Evolutionary conservation across 2,113 vertebrate species (phyloP).

Genomic region (Lagenorhynchus albirostris): DNA sequence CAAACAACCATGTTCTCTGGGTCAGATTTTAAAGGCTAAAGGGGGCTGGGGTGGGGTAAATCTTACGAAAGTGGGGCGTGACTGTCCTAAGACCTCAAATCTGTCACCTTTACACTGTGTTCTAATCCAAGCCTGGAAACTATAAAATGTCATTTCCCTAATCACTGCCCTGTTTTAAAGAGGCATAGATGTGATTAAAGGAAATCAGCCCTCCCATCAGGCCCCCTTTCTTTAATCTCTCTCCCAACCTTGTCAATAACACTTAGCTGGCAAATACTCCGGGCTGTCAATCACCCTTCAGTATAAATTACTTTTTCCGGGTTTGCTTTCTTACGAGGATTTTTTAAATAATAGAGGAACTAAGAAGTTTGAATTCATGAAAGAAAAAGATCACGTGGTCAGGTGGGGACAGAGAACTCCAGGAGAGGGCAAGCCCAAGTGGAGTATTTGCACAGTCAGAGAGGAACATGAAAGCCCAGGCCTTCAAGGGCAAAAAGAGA

Average conservation of each 20-base stretch:
- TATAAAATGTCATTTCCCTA: not conserved
- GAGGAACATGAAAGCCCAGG: not conserved
- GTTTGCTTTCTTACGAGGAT: not conserved
- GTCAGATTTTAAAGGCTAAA: not conserved
- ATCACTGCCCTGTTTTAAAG: not conserved
- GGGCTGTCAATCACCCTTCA: not conserved
- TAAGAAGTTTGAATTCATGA: not conserved
- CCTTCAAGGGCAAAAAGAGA: not conserved
- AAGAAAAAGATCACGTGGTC: not conserved
- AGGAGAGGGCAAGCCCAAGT: not conserved
- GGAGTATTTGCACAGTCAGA: not conserved
- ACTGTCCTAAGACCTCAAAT: not conserved
- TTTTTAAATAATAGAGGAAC: not conserved
- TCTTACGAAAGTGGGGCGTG: not conserved
- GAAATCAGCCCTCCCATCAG: not conserved
- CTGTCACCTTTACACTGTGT: fast-evolving
- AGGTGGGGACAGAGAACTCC: not conserved
- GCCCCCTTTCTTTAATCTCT: not conserved
- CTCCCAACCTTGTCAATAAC: not conserved
- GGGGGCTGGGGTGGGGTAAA: no score
- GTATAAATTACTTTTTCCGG: not conserved
- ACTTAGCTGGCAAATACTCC: not conserved
- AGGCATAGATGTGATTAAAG: not conserved
- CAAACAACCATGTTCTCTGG: not conserved
- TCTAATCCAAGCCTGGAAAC: not conserved